A percentile compares a stretch with the other conserved stretches of the same genome.
These are phyloP conservation scores for Myiozetetes cayanensis DNA, from an alignment of 2,113 vertebrate species.

Conservation along the genomic window DNA sequence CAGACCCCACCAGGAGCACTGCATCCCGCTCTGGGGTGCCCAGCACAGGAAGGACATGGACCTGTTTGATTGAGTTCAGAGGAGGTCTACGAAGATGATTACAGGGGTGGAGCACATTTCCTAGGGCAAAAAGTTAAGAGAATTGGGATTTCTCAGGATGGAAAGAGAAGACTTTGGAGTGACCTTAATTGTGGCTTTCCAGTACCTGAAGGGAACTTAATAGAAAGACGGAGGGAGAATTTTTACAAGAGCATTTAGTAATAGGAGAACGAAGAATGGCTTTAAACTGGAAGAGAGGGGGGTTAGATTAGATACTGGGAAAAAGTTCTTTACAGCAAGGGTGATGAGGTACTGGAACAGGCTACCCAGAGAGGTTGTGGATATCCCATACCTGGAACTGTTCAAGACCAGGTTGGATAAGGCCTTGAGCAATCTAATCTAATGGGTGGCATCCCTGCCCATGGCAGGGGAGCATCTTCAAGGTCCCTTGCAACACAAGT, in stretches of 20 bases:
- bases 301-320: not conserved
- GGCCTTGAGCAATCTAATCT: not conserved
- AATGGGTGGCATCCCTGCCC: not conserved
- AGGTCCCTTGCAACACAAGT: not conserved
- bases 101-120: not conserved
- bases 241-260: not conserved
- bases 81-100: not conserved
- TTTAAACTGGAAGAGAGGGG: not conserved
- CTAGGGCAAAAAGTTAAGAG: not conserved
- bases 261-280: not conserved
- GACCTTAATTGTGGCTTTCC: not conserved
- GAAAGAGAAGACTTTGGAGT: not conserved
- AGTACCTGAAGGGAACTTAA: not conserved
- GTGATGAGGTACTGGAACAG: not conserved
- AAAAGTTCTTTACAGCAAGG: not conserved
- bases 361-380: not conserved
- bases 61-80: accelerated
- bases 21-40: not conserved
- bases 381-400: not conserved
- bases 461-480: not conserved
- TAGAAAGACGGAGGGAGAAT: not conserved
- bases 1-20: not conserved
- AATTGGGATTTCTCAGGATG: not conserved
- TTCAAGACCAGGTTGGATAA: not conserved
- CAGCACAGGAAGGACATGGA: not conserved